These are phyloP conservation scores for Abrostola tripartita DNA, from an alignment of 2,888 invertebrate genomes.

Conservation along the genomic window DNA sequence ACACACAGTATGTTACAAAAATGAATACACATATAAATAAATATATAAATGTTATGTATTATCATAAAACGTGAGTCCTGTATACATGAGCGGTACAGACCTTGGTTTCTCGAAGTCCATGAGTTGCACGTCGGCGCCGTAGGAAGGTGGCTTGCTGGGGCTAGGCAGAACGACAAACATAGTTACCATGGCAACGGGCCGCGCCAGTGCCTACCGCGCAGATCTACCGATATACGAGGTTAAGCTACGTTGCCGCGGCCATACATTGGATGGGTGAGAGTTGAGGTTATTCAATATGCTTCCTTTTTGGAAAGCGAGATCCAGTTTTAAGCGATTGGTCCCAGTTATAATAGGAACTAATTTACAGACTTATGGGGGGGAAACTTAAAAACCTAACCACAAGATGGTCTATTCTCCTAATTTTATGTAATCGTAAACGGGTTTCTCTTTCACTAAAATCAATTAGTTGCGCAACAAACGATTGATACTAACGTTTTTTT, in stretches of 20 bases:
- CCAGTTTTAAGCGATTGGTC: no score
- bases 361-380: no score
- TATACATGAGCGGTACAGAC: constrained; percentile 61
- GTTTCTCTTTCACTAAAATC: no score
- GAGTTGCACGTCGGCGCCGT: constrained; percentile 53
- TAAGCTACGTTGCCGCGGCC: constrained; percentile 1
- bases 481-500: no score
- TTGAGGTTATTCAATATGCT: background rate
- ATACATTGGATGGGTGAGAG: constrained; percentile 1
- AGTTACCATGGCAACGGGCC: constrained; percentile 36
- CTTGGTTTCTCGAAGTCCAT: constrained; percentile 54
- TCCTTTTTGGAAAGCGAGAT: background rate
- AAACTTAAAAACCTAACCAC: no score
- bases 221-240: constrained; percentile 13
- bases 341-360: no score
- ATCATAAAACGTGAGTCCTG: background rate
- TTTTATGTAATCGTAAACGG: no score
- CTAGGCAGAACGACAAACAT: constrained; percentile 54
- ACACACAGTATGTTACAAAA: no score
- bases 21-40: background rate
- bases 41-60: background rate
- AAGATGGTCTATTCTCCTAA: no score
- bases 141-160: constrained; percentile 47
- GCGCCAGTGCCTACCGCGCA: constrained; percentile 2
- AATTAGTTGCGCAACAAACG: no score